phyloP scores from a whole-genome alignment of 2,888 invertebrate species.

The Hydroisotoma schaefferi region DNA sequence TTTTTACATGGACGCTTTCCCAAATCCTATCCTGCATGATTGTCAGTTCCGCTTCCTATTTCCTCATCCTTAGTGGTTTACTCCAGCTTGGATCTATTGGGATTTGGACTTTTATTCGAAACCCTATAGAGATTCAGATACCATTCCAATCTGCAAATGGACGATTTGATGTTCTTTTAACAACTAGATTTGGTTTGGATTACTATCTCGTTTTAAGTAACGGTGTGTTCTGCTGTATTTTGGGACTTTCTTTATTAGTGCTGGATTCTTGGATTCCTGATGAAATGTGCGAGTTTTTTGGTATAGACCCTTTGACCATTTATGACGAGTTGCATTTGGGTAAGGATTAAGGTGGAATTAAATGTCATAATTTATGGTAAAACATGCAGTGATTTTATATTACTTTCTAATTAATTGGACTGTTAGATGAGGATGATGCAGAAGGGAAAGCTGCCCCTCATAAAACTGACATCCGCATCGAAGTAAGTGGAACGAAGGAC shows the following conservation, averaged over 20 bases:
- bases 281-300: constrained; percentile 55
- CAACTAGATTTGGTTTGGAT: constrained; percentile 55
- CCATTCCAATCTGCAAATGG: constrained; percentile 54
- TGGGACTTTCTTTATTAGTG: constrained; percentile 54
- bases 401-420: no score
- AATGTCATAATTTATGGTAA: no score
- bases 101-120: constrained; percentile 57
- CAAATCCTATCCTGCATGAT: constrained; percentile 58
- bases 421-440: no score
- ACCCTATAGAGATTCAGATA: constrained; percentile 56
- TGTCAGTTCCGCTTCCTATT: constrained; percentile 57
- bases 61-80: constrained; percentile 55
- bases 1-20: constrained; percentile 59
- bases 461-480: no score
- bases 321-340: constrained; percentile 56
- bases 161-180: constrained; percentile 50
- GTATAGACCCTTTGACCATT: constrained; percentile 56
- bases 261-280: constrained; percentile 55
- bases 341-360: no score
- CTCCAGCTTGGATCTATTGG: constrained; percentile 57
- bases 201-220: constrained; percentile 56
- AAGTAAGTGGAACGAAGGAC: no score
- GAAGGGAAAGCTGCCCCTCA: no score
- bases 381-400: no score
- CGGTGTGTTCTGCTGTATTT: constrained; percentile 56